phyloP scores from a whole-genome alignment of 2,888 invertebrate species.

The Tachina fera region DNA sequence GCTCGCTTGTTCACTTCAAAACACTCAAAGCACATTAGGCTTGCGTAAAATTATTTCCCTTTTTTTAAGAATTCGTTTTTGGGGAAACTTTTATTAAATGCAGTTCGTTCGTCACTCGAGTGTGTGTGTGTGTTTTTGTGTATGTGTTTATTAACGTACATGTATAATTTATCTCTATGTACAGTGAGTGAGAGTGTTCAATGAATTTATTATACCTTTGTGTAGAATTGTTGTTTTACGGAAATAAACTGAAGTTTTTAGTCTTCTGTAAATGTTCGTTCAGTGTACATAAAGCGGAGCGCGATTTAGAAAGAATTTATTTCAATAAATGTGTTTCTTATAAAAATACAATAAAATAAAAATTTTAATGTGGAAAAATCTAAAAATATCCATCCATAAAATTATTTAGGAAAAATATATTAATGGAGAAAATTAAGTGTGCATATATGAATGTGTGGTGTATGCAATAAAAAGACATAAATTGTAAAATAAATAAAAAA shows the following conservation, averaged over 20 bases:
- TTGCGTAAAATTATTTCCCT: slow-evolving; percentile 56
- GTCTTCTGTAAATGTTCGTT: slow-evolving; percentile 57
- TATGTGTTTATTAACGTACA: not conserved
- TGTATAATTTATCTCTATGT: no score
- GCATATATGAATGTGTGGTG: not conserved
- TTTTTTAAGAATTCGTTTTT: not conserved
- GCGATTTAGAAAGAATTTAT: slow-evolving; percentile 37
- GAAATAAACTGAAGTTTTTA: slow-evolving; percentile 57
- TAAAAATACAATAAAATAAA: slow-evolving; percentile 24
- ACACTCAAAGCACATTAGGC: slow-evolving; percentile 64
- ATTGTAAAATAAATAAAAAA: slow-evolving; percentile 8
- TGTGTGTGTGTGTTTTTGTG: not conserved
- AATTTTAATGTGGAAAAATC: slow-evolving; percentile 24
- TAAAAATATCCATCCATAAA: slow-evolving; percentile 58
- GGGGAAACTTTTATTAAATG: slow-evolving; percentile 14
- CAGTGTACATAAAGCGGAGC: slow-evolving; percentile 38
- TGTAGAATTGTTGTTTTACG: slow-evolving; percentile 17
- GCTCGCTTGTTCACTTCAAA: slow-evolving; percentile 9
- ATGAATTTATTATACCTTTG: slow-evolving; percentile 38
- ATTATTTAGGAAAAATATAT: slow-evolving; percentile 15
- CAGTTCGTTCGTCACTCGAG: not conserved
- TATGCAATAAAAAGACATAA: slow-evolving; percentile 18
- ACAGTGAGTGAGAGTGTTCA: slow-evolving; percentile 15
- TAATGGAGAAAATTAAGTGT: slow-evolving; percentile 15
- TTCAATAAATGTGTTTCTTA: slow-evolving; percentile 11